phyloP scores from a whole-genome alignment of 2,888 invertebrate species.

The Acronicta aceris region DNA sequence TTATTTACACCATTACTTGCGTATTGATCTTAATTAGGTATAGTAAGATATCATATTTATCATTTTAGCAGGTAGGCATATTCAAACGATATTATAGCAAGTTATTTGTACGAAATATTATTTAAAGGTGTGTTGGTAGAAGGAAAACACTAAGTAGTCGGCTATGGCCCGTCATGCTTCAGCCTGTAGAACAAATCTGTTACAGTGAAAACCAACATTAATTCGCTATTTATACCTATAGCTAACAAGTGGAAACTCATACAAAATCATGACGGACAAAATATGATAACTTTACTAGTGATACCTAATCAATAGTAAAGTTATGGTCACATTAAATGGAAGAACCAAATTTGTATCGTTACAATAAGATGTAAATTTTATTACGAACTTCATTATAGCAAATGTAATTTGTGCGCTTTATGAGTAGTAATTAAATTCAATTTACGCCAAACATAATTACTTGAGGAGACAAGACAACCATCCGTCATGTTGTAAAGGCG shows the following conservation, averaged over 20 bases:
- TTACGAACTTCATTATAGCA: slow-evolving; percentile 23
- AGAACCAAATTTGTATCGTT: not conserved
- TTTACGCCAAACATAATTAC: slow-evolving; percentile 28
- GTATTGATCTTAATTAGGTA: slow-evolving; percentile 16
- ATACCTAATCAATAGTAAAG: too few species aligned
- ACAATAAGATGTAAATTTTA: not conserved
- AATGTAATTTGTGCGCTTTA: slow-evolving; percentile 38
- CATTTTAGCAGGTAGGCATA: not conserved
- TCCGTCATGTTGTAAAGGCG: slow-evolving; percentile 37
- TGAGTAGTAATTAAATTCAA: slow-evolving; percentile 34
- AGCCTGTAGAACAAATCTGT: slow-evolving; percentile 18
- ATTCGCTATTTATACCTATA: too few species aligned
- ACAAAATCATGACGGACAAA: not conserved
- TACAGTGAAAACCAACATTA: not conserved
- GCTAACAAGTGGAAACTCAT: not conserved
- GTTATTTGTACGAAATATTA: slow-evolving; percentile 8
- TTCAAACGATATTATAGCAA: not conserved
- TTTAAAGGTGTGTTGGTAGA: slow-evolving; percentile 49
- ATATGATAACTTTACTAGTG: too few species aligned
- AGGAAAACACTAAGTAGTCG: slow-evolving; percentile 56
- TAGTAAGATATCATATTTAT: slow-evolving; percentile 8
- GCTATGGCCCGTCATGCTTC: slow-evolving; percentile 30
- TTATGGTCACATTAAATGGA: too few species aligned
- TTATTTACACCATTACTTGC: slow-evolving; percentile 41
- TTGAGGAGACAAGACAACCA: slow-evolving; percentile 20